phyloP scores from a whole-genome alignment of 2,113 vertebrate genomes.

The Phocoena phocoena region DNA sequence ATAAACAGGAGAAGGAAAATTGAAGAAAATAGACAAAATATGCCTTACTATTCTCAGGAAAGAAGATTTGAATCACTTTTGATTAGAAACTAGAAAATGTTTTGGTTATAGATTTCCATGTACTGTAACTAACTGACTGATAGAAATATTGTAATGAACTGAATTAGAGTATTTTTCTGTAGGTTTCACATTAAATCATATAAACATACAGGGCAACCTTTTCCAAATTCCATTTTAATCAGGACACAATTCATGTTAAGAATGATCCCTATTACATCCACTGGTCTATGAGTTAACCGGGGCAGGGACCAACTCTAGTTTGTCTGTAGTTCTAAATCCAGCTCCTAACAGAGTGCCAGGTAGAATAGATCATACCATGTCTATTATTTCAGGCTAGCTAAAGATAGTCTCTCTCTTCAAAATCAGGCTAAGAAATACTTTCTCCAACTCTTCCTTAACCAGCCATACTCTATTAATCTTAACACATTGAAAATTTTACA shows the following conservation, averaged over 20 bases:
- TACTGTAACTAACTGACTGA: not conserved
- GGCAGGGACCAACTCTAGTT: not conserved
- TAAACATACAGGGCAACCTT: not conserved
- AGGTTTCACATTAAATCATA: not conserved
- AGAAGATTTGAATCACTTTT: not conserved
- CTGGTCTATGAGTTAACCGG: not conserved
- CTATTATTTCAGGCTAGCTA: not conserved
- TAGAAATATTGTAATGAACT: not conserved
- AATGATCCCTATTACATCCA: not conserved
- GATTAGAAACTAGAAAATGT: not conserved
- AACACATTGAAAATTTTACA: not conserved
- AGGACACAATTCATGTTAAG: not conserved
- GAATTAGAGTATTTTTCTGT: not conserved
- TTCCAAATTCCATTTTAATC: conserved; percentile 33
- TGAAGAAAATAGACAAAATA: not conserved
- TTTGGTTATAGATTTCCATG: not conserved
- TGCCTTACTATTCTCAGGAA: not conserved
- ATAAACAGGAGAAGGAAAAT: not conserved
- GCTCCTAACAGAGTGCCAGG: not conserved
- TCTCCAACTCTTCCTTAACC: not conserved
- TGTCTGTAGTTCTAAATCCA: not conserved
- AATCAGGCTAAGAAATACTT: not conserved
- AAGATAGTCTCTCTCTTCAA: not conserved
- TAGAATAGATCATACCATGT: not conserved
- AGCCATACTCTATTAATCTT: not conserved